Evolutionary conservation across 1,140 invertebrate species (phyloP), one percentile per base, ranked within the genome.

Genomic region (Heterodera carotae): DNA sequence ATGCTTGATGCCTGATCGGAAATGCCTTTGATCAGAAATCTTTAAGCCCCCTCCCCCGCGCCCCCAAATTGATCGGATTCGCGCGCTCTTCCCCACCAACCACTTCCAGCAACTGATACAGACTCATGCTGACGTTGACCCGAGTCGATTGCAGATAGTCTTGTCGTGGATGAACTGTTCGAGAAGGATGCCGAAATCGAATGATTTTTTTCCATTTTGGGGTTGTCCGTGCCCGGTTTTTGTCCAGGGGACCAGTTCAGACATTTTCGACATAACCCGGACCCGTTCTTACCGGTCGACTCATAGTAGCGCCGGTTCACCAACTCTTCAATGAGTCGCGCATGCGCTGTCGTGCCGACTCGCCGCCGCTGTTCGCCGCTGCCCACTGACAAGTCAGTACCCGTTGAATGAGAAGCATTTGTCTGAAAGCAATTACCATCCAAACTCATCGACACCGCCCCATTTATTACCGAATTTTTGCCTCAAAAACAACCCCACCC

Each of bases 41-140:
- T n/a, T n/a, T n/a, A n/a, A n/a, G n/a, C n/a, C n/a, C n/a, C 36
- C 36, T 39, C 36, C 36, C 36, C 36, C 10, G 4, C 10, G 4
- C 36, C 10, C 36, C 36, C 36, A 39, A 4, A 6, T 39, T 39
- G 36, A 39, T 39, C 36, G 10, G 4, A 6, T 4, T 39, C 36
- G 4, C 36, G 4, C 36, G n/a, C 36, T 10, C 36, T 10, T 10
- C 25, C 33, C 22, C 12, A 80, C 80, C 36, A 31, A 83, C 84
- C 73, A 86, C 85, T 68, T 86, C 85, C 5, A 86, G 53, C 33
- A 86, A 81, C 73, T 86, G 85, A 70, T 86, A 86, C 12, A 86
- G 56, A 59, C 79, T 82, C 85, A 86, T 86, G 64, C 79, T 82
- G 3, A 86, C 67, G 66, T 86, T 87, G 22, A 86, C 69, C 6